Evolutionary conservation across 1,140 invertebrate genomes (phyloP).

Genomic region (Drosophila subpulchrella): DNA sequence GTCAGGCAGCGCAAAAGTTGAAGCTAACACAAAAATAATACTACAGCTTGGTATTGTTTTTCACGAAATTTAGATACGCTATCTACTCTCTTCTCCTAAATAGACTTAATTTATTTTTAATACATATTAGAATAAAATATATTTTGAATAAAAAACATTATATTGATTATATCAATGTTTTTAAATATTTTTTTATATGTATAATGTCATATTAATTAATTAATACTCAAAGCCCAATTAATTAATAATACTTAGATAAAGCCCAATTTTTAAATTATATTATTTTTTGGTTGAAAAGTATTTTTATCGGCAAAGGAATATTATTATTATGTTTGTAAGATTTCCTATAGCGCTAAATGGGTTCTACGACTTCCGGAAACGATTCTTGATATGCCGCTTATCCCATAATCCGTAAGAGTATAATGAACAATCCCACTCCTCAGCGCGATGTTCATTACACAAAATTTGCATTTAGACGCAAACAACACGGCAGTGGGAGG

Average conservation of each 20-base stretch:
- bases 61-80: background rate
- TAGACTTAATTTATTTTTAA: too few species aligned
- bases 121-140: background rate
- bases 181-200: too few species aligned
- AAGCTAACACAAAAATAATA: conserved; percentile 38
- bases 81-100: background rate
- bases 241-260: too few species aligned
- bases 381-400: background rate
- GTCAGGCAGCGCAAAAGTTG: conserved; percentile 49
- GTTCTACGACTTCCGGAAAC: background rate
- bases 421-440: conserved; percentile 48
- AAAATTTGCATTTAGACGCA: conserved; percentile 81
- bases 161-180: too few species aligned
- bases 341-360: background rate
- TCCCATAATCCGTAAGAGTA: conserved; percentile 23
- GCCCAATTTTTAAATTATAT: too few species aligned
- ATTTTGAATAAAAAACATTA: too few species aligned
- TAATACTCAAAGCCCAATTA: too few species aligned
- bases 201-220: too few species aligned
- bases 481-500: conserved; percentile 25
- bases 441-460: conserved; percentile 65
- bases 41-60: background rate
- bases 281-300: too few species aligned
- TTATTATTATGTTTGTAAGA: background rate
- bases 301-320: background rate